Percentiles rank a stretch among this genome's conserved stretches.
phyloP scores from a whole-genome alignment of 1,140 invertebrate genomes.

The Drosophila sulfurigaster region DNA sequence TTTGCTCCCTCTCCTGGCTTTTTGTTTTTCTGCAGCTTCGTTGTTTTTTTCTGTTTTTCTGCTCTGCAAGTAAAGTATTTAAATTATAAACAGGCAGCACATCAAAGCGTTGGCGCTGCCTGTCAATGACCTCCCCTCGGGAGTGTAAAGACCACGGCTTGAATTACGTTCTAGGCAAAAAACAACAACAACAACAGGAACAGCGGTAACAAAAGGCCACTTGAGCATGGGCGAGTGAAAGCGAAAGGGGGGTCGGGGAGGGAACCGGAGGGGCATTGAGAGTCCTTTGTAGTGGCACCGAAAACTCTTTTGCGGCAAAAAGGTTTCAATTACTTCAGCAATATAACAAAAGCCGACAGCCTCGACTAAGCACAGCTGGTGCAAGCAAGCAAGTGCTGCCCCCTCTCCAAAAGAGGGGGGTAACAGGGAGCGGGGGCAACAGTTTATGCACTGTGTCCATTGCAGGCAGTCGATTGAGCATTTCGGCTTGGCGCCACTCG shows the following conservation, averaged over 20 bases:
- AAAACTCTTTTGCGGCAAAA: conserved; percentile 59
- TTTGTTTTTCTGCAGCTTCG: conserved; percentile 28
- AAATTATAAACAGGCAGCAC: conserved; percentile 75
- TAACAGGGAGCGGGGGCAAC: neutral
- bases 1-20: neutral
- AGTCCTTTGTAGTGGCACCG: conserved; percentile 75
- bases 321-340: conserved; percentile 69
- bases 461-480: conserved; percentile 49
- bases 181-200: conserved; percentile 26
- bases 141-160: conserved; percentile 47
- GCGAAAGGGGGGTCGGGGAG: neutral
- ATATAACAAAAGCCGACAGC: conserved; percentile 36
- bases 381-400: neutral
- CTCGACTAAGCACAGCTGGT: neutral
- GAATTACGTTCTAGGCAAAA: conserved; percentile 70
- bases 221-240: conserved; percentile 24
- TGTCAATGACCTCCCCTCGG: conserved; percentile 49
- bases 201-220: conserved; percentile 37
- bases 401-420: neutral
- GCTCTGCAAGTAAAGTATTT: conserved; percentile 65
- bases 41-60: conserved; percentile 33
- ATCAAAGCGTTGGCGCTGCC: conserved; percentile 52
- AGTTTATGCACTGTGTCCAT: conserved; percentile 18
- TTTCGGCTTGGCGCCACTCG: conserved; percentile 63
- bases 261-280: neutral